Conservation (phyloP, 2,113 vertebrate genomes). For the Colossoma macropomum region DNA sequence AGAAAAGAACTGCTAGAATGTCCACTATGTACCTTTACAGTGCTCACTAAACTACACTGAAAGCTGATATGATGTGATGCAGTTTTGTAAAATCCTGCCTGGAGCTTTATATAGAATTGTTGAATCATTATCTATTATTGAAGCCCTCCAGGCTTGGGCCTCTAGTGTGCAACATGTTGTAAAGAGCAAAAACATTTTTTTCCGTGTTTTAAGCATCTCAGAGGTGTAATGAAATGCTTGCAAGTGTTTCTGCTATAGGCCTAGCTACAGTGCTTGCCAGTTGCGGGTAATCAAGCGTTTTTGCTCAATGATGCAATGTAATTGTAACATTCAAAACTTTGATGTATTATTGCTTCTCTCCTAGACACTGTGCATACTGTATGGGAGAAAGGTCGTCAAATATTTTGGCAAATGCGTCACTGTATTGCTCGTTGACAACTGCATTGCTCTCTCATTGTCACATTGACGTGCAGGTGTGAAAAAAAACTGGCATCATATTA, state of each 20-base stretch:
- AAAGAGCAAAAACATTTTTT: not conserved
- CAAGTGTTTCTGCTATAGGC: not conserved
- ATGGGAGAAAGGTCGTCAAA: not conserved
- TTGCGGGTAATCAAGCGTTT: constrained; percentile 20
- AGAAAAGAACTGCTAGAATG: not conserved
- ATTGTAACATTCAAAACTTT: constrained; percentile 36
- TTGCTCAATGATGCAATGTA: constrained; percentile 39
- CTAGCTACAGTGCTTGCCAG: not conserved
- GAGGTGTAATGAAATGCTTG: not conserved
- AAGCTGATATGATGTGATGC: not conserved
- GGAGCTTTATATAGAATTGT: constrained; percentile 24
- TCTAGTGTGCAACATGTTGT: not conserved
- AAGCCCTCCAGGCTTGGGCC: not conserved
- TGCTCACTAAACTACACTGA: not conserved
- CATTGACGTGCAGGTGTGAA: not conserved
- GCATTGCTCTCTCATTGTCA: not conserved
- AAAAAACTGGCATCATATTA: constrained; percentile 8
- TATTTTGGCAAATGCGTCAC: constrained; percentile 32
- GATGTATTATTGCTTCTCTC: constrained; percentile 5
- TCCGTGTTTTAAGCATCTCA: not conserved
- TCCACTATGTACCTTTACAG: not conserved
- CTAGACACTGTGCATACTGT: not conserved
- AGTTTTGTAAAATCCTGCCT: not conserved
- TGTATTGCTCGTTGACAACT: constrained; percentile 2
- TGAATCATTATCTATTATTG: not conserved